phyloP scores from a whole-genome alignment of 2,797 vertebrate species.

The Mormyrops boulengeri region DNA sequence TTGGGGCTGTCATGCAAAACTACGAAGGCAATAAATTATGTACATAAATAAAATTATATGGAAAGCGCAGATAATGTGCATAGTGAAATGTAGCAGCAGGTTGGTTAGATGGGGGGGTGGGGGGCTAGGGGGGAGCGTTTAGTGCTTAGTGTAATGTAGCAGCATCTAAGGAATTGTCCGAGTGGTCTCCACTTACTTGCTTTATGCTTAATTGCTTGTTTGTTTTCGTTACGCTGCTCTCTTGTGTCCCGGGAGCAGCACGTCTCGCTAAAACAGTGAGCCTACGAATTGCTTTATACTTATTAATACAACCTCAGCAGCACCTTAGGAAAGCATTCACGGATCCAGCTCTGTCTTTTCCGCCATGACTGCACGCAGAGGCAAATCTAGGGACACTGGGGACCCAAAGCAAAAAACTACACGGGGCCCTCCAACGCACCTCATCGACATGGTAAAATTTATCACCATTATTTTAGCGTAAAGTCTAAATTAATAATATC shows the following conservation, averaged over 20 bases:
- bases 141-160: not conserved
- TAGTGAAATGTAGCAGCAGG: not conserved
- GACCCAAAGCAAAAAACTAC: not conserved
- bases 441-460: not conserved
- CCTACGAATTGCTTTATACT: not conserved
- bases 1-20: not conserved
- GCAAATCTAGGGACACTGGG: not conserved
- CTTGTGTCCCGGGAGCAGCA: not conserved
- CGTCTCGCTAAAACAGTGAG: not conserved
- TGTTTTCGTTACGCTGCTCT: not conserved
- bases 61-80: not conserved
- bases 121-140: not conserved
- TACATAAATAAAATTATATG: not conserved
- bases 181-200: not conserved
- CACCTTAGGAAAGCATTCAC: not conserved
- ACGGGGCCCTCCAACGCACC: not conserved
- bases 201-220: not conserved
- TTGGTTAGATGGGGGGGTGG: not conserved
- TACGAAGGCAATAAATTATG: not conserved
- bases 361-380: not conserved
- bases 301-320: not conserved
- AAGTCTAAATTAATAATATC: not conserved
- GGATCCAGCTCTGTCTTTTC: not conserved
- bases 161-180: not conserved
- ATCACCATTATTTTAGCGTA: not conserved